These are phyloP conservation scores for Corythornis cristatus DNA, from an alignment of 2,113 vertebrate genomes.

Conservation along the genomic window DNA sequence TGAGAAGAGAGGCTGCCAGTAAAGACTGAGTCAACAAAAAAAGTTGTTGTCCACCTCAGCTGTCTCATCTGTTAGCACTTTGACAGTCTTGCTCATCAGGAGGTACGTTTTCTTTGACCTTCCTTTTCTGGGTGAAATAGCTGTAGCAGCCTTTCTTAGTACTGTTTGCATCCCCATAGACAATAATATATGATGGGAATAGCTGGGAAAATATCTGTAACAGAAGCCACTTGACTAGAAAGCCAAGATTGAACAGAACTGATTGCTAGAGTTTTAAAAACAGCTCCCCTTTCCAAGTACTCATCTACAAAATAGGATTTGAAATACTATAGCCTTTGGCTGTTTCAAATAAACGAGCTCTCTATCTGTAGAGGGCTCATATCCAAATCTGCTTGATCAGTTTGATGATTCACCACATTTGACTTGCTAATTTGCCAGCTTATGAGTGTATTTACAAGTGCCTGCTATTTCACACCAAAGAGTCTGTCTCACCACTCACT, in stretches of 20 bases:
- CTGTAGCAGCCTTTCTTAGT: neutral
- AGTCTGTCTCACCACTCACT: neutral
- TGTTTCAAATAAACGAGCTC: neutral
- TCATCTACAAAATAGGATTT: neutral
- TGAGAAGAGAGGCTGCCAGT: neutral
- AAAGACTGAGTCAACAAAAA: neutral
- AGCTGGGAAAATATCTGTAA: neutral
- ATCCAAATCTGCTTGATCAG: neutral
- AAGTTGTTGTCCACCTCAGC: neutral
- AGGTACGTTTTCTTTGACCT: neutral
- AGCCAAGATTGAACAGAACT: neutral
- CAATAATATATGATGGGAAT: neutral
- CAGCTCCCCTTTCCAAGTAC: neutral
- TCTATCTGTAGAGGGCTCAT: neutral
- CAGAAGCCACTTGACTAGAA: neutral
- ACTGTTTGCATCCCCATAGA: neutral
- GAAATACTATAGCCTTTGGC: neutral
- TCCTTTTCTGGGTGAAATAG: neutral
- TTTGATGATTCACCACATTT: slow-evolving; percentile 40
- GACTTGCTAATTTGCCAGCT: slow-evolving; percentile 36
- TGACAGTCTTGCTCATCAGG: neutral
- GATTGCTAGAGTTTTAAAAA: neutral
- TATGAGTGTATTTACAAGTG: slow-evolving; percentile 18
- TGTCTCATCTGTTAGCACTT: neutral
- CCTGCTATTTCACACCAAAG: slow-evolving; percentile 15